Conservation (phyloP, 1,140 invertebrate species). For the Nymphalis io region DNA sequence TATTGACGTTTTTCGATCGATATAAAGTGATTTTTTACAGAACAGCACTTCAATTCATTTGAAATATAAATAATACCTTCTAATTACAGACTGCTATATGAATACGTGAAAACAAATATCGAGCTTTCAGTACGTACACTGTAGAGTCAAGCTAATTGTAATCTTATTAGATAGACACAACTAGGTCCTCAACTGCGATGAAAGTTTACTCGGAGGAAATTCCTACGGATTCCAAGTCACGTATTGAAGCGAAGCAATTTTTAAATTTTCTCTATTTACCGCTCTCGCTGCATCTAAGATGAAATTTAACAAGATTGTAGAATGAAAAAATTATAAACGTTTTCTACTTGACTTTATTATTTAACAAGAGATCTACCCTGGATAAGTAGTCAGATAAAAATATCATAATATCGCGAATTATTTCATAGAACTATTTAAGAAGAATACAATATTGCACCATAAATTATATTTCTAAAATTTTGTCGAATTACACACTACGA, state of each 20-base stretch:
- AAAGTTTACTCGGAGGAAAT: constrained; percentile 7
- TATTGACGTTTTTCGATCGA: no score
- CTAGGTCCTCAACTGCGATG: constrained; percentile 7
- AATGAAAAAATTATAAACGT: constrained; percentile 2
- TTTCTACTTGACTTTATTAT: background rate
- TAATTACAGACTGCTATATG: background rate
- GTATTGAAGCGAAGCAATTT: constrained; percentile 24
- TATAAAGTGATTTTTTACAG: no score
- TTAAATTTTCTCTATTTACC: constrained; percentile 25
- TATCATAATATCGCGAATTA: no score
- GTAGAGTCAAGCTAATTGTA: constrained; percentile 17
- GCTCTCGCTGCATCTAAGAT: constrained; percentile 16
- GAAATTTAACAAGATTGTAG: constrained; percentile 4
- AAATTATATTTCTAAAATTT: no score
- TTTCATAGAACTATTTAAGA: no score
- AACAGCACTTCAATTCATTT: no score
- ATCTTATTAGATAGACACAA: constrained; percentile 14
- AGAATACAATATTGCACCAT: no score
- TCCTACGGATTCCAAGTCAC: constrained; percentile 22
- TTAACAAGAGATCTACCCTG: background rate
- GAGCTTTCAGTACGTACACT: background rate
- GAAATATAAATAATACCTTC: background rate
- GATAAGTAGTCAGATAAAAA: no score
- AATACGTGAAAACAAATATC: background rate
- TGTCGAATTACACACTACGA: no score